These are phyloP conservation scores for Manis javanica DNA, from an alignment of 2,797 vertebrate species.

Conservation along the genomic window DNA sequence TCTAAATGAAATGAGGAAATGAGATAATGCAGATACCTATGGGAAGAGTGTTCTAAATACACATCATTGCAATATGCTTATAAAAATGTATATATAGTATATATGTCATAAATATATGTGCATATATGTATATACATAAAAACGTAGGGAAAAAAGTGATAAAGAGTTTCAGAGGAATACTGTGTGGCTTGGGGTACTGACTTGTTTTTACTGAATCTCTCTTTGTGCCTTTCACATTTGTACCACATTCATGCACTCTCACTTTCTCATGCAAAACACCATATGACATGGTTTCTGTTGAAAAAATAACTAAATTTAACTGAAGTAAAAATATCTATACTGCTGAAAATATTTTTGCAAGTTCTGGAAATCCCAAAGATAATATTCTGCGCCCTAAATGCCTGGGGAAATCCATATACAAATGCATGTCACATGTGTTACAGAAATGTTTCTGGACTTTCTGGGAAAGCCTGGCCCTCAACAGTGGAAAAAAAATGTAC, in stretches of 20 bases:
- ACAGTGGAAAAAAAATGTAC: not conserved
- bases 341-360: conserved; percentile 35
- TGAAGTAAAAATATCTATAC: not conserved
- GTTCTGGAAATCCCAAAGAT: conserved; percentile 17
- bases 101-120: not conserved
- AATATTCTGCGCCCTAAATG: conserved; percentile 5
- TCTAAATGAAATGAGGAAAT: not conserved
- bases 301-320: not conserved
- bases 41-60: not conserved
- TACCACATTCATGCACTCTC: not conserved
- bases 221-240: not conserved
- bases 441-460: conserved; percentile 7
- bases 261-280: not conserved
- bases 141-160: not conserved
- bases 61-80: not conserved
- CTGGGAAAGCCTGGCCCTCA: not conserved
- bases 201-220: not conserved
- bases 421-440: not conserved
- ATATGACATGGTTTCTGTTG: not conserved
- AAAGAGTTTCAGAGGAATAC: not conserved
- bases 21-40: too few relatives aligned
- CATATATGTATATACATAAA: not conserved
- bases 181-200: not conserved
- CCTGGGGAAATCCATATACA: not conserved
- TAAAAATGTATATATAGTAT: conserved; percentile 14